These are phyloP conservation scores for Ageneiosus marmoratus DNA, from an alignment of 2,113 vertebrate species.

Conservation along the genomic window DNA sequence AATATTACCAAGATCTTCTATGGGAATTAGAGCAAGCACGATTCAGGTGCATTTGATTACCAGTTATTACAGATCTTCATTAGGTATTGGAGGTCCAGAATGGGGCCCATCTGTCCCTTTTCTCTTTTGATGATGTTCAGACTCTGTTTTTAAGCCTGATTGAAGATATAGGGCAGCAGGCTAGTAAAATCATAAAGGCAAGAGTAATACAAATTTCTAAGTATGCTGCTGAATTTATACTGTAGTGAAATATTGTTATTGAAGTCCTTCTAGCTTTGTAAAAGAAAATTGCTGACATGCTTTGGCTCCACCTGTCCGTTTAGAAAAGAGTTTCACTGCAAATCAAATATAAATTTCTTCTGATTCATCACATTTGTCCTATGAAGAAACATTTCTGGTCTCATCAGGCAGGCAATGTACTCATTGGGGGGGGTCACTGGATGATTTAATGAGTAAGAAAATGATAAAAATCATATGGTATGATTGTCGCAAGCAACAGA, in stretches of 20 bases:
- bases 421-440: too few species aligned
- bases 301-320: not conserved
- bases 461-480: not conserved
- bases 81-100: constrained; percentile 46
- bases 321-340: not conserved
- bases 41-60: constrained; percentile 68
- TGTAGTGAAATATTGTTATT: not conserved
- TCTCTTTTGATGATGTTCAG: constrained; percentile 38
- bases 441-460: not conserved
- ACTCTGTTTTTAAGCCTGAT: constrained; percentile 18
- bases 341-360: not conserved
- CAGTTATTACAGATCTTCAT: constrained; percentile 54
- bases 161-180: not conserved
- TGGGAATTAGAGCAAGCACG: constrained; percentile 48
- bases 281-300: not conserved
- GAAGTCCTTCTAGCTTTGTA: not conserved
- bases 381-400: not conserved
- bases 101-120: constrained; percentile 19
- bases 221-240: not conserved
- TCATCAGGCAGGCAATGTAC: not conserved
- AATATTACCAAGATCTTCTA: constrained; percentile 51
- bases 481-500: not conserved
- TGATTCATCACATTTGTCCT: not conserved
- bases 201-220: not conserved
- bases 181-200: constrained; percentile 7